These are phyloP conservation scores for Brevipalpus yothersi DNA, from an alignment of 1,140 invertebrate species.

Conservation along the genomic window DNA sequence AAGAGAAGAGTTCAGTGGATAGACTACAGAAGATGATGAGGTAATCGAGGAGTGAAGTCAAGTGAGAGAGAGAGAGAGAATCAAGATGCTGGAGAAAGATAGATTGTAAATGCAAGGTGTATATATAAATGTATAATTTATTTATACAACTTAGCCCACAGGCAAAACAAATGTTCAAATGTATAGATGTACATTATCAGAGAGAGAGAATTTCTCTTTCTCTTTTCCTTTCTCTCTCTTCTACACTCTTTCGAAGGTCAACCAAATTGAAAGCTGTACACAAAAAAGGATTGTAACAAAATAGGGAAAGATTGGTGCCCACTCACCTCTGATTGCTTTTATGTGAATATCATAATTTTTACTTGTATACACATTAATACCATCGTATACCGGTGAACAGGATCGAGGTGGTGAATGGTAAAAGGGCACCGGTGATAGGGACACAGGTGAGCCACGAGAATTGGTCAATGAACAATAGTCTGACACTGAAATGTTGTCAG, in stretches of 20 bases:
- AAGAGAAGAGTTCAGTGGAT: not conserved
- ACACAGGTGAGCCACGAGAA: too few relatives aligned
- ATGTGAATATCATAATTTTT: not conserved
- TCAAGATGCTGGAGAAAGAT: not conserved
- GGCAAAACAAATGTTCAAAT: too few relatives aligned
- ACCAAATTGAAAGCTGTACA: not conserved
- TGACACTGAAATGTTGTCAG: too few relatives aligned
- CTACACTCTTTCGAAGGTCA: not conserved
- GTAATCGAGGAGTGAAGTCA: not conserved
- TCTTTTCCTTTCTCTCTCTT: too few relatives aligned
- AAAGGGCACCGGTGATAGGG: too few relatives aligned
- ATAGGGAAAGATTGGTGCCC: not conserved
- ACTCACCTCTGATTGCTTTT: not conserved
- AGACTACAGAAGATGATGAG: not conserved
- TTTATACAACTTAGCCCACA: not conserved
- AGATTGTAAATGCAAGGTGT: not conserved
- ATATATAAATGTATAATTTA: not conserved
- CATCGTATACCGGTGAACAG: not conserved
- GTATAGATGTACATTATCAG: not conserved
- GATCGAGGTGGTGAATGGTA: not conserved
- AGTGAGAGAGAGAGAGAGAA: not conserved
- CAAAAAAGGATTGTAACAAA: not conserved
- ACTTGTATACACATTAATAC: not conserved
- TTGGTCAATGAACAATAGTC: too few relatives aligned
- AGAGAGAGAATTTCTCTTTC: not conserved